These are phyloP conservation scores for Crenichthys baileyi DNA, from an alignment of 2,797 vertebrate genomes.

Conservation along the genomic window DNA sequence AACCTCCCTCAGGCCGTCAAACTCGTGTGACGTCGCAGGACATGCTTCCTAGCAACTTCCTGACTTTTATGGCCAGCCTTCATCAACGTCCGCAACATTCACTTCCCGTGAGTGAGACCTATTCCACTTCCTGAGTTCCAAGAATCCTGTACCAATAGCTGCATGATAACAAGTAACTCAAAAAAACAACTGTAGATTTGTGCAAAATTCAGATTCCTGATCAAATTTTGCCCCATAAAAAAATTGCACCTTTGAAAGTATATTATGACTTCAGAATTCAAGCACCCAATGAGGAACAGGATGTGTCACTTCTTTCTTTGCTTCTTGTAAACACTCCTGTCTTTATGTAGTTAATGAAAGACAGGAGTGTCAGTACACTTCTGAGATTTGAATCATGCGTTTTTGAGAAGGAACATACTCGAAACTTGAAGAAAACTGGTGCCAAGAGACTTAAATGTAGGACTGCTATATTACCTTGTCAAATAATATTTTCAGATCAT, in stretches of 20 bases:
- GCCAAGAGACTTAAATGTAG: too few species aligned
- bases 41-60: conserved; percentile 63
- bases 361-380: too few species aligned
- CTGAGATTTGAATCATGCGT: too few species aligned
- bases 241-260: not conserved
- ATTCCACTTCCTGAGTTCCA: conserved; percentile 54
- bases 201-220: not conserved
- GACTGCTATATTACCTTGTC: too few species aligned
- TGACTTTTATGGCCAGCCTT: conserved; percentile 61
- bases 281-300: too few species aligned
- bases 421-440: too few species aligned
- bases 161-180: conserved; percentile 15
- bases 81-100: conserved; percentile 51
- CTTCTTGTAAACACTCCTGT: too few species aligned
- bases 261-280: too few species aligned
- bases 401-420: too few species aligned
- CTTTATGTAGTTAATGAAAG: too few species aligned
- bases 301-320: too few species aligned
- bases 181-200: conserved; percentile 8
- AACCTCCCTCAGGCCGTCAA: conserved; percentile 17
- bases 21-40: conserved; percentile 55
- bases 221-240: not conserved
- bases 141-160: conserved; percentile 27
- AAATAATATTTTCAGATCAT: too few species aligned
- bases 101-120: conserved; percentile 53